These are phyloP conservation scores for Calliphora vicina DNA, from an alignment of 1,140 invertebrate genomes.

Conservation along the genomic window DNA sequence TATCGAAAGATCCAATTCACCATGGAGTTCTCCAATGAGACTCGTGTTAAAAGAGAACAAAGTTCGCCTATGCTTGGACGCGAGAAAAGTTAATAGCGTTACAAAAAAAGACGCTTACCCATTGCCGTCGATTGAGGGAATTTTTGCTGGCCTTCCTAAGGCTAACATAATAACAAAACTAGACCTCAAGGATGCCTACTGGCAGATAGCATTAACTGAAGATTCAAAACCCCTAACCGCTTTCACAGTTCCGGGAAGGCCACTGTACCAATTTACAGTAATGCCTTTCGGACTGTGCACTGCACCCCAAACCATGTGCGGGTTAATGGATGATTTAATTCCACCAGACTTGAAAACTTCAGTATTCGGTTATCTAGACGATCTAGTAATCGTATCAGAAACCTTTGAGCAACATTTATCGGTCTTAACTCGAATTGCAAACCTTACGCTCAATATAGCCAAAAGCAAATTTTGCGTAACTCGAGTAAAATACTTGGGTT, in stretches of 20 bases:
- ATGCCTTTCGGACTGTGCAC: slow-evolving; percentile 64
- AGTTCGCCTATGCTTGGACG: slow-evolving; percentile 47
- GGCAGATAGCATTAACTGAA: slow-evolving; percentile 53
- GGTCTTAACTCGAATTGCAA: background rate
- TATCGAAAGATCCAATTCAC: background rate
- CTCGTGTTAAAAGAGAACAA: slow-evolving; percentile 23
- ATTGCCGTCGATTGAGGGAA: slow-evolving; percentile 44
- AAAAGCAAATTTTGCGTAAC: background rate
- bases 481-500: background rate
- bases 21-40: slow-evolving; percentile 36
- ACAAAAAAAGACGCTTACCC: slow-evolving; percentile 42
- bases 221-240: slow-evolving; percentile 60
- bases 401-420: background rate
- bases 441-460: background rate
- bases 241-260: slow-evolving; percentile 41
- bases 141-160: slow-evolving; percentile 42
- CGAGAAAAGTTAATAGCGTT: slow-evolving; percentile 48
- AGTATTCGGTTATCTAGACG: slow-evolving; percentile 52
- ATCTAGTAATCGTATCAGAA: slow-evolving; percentile 44
- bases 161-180: slow-evolving; percentile 43
- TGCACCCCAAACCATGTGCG: slow-evolving; percentile 42
- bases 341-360: slow-evolving; percentile 19
- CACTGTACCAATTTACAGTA: slow-evolving; percentile 55
- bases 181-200: slow-evolving; percentile 55
- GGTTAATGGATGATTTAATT: slow-evolving; percentile 42